Evolutionary conservation across 2,888 invertebrate species (phyloP), one percentile per base, ranked within the genome.

Genomic region (Drosophila pseudotakahashii): DNA sequence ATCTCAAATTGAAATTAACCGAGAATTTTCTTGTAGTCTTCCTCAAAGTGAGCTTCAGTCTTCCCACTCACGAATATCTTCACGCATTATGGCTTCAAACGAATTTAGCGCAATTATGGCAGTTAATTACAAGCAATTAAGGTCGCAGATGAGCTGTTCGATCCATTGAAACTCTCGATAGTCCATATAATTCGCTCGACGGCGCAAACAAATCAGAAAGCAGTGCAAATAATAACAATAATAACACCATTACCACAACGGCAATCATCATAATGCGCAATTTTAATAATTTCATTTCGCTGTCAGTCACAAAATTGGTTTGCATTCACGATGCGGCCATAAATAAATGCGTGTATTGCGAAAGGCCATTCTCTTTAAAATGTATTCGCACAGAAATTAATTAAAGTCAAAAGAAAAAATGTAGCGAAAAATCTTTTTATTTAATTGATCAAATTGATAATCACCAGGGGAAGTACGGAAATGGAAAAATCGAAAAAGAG

Each of bases 211-310:
- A 80, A 86, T 71, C 53, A 70, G 62, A 70, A 54, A 61, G 48
- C 76, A 68, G 47, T 71, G 64, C 73, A 79, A 76, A 81, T 85
- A 85, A 76, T 57, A 61, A 68, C 41, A 47, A 61, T 37, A 71
- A 73, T 52, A 73, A 50, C 58, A 67, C 68, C 66, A 75, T 69
- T 51, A 64, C 69, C 23, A 73, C 53, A 63, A 60, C 51, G 55
- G 55, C 73, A 68, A 76, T 48, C 67, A 63, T 47, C 50, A 77
- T 70, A 74, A 72, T 66, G 66, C 47, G 76, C 74, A 77, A 81
- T 84, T 87, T 84, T 77, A 50, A 81, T 87, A 81, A 87, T 87
- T 84, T 81, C 44, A 77, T 84, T 86, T 77, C 47, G 42, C 62
- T 71, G 76, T 69, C 82, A 63, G 67, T 70, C 77, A 77, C 51